phyloP scores from a whole-genome alignment of 2,113 vertebrate species.

The Donacobius atricapilla region DNA sequence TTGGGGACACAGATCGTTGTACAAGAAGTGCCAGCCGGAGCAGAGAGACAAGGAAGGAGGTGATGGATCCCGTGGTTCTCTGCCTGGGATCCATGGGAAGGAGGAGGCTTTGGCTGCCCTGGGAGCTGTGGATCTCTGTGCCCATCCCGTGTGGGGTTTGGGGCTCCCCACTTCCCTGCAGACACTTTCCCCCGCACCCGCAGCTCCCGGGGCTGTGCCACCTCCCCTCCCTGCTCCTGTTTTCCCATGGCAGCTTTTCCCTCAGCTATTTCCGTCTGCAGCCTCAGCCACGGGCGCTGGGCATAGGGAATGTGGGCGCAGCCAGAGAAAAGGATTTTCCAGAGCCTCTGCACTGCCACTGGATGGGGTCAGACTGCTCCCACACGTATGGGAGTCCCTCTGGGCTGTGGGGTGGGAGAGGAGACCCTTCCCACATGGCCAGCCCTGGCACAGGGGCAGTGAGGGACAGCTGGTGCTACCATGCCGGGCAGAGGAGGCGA shows the following conservation, averaged over 20 bases:
- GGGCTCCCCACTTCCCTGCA: background rate
- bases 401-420: background rate
- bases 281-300: background rate
- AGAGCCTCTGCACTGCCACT: background rate
- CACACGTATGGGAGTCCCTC: fast-evolving
- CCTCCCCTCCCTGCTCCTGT: background rate
- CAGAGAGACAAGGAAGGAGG: fast-evolving
- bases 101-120: fast-evolving
- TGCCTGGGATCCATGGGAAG: fast-evolving
- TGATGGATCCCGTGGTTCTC: fast-evolving
- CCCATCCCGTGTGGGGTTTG: fast-evolving
- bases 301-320: background rate
- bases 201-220: background rate
- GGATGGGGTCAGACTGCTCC: fast-evolving
- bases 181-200: fast-evolving
- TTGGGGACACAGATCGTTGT: fast-evolving
- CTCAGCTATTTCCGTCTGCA: background rate
- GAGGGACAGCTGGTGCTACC: fast-evolving
- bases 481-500: fast-evolving
- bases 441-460: fast-evolving
- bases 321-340: background rate
- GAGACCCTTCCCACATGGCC: background rate
- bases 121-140: background rate
- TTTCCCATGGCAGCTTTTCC: background rate
- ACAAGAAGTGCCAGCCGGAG: background rate